Conservation (phyloP, 2,888 invertebrate species). For the Dryocosmus kuriphilus region DNA sequence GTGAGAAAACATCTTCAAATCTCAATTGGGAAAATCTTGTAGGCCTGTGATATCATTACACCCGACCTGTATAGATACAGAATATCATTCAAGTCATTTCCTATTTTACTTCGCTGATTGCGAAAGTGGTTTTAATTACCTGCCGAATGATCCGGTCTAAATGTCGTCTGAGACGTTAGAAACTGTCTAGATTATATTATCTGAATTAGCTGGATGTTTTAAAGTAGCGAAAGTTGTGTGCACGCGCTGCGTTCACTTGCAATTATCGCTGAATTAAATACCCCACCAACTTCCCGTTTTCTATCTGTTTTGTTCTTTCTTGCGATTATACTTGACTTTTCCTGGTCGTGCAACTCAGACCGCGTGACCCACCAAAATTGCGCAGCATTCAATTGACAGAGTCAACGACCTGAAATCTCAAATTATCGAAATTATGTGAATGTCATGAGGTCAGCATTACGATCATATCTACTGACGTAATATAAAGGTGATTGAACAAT, state of each 20-base stretch:
- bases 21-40: too few relatives aligned
- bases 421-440: too few relatives aligned
- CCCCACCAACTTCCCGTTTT: constrained; percentile 5
- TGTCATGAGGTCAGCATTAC: background rate
- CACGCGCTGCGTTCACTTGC: background rate
- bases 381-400: background rate
- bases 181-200: constrained; percentile 13
- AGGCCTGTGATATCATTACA: too few relatives aligned
- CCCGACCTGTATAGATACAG: background rate
- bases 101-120: constrained; percentile 3
- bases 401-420: too few relatives aligned
- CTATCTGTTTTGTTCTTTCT: background rate
- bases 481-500: background rate
- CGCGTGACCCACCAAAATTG: background rate
- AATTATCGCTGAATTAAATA: constrained; percentile 31
- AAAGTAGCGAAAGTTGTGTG: constrained; percentile 23
- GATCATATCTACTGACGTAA: background rate
- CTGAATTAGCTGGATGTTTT: constrained; percentile 18
- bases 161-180: constrained; percentile 18
- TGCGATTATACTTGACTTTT: background rate
- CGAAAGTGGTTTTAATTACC: constrained; percentile 33
- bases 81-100: constrained; percentile 14
- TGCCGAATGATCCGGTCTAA: constrained; percentile 25
- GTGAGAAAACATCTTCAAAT: too few relatives aligned
- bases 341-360: background rate